phyloP scores from a whole-genome alignment of 2,113 vertebrate species.

The Sylvia atricapilla region DNA sequence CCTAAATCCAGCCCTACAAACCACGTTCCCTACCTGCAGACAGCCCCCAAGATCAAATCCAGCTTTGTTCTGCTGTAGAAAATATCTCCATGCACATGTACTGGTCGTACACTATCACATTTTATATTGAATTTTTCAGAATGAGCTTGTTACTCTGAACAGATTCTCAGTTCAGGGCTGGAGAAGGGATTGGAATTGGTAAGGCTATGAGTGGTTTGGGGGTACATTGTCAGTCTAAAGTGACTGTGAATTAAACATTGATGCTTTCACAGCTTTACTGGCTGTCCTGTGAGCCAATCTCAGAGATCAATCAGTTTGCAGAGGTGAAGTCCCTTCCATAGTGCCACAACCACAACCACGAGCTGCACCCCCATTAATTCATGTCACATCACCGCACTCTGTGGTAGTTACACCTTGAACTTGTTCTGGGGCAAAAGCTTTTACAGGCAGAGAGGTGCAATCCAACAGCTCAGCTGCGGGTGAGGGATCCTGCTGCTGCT shows the following conservation, averaged over 20 bases:
- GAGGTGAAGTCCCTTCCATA: neutral
- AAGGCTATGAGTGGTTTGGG: neutral
- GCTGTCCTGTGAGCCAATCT: neutral
- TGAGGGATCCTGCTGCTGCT: neutral
- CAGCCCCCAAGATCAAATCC: neutral
- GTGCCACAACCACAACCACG: neutral
- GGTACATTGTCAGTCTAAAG: neutral
- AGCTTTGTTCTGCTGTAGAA: neutral
- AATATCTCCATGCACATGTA: neutral
- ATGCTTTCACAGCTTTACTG: neutral
- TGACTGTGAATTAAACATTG: neutral
- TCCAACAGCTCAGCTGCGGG: neutral
- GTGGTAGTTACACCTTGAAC: neutral
- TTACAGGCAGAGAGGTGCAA: neutral
- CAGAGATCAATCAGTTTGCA: neutral
- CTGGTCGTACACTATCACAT: neutral
- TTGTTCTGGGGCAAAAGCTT: neutral
- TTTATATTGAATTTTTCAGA: neutral
- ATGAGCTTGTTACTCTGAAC: neutral
- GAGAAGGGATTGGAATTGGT: neutral
- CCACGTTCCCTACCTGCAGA: neutral
- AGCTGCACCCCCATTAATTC: neutral
- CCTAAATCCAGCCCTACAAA: neutral
- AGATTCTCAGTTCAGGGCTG: neutral
- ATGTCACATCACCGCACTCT: accelerated